A percentile compares a stretch with the other conserved stretches of the same genome.
phyloP scores from a whole-genome alignment of 2,113 vertebrate species.

The Hemiscyllium ocellatum region DNA sequence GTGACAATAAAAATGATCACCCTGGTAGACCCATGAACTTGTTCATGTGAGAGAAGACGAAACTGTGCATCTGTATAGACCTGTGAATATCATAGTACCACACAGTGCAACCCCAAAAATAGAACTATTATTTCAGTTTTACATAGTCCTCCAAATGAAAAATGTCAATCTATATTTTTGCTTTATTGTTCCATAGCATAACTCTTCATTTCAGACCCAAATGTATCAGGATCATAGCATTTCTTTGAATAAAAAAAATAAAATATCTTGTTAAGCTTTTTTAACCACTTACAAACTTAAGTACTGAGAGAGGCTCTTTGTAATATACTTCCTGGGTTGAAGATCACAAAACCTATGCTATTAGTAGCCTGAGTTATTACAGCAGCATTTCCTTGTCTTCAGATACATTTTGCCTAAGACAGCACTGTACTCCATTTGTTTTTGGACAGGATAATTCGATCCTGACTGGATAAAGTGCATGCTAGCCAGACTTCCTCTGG shows the following conservation, averaged over 20 bases:
- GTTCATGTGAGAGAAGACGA: background rate
- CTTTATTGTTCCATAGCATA: background rate
- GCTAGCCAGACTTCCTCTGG: background rate
- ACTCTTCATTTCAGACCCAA: background rate
- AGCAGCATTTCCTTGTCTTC: conserved; percentile 13
- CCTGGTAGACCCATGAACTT: too few species aligned
- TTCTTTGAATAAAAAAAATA: conserved; percentile 30
- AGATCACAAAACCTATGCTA: background rate
- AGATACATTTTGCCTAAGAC: background rate
- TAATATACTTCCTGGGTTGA: background rate
- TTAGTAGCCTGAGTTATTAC: conserved; percentile 11
- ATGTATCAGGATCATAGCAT: background rate
- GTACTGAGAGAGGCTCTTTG: background rate
- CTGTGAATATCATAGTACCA: background rate
- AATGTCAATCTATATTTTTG: background rate
- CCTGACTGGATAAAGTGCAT: conserved; percentile 12
- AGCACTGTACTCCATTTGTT: conserved; percentile 26
- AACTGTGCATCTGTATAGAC: background rate
- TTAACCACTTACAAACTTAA: conserved; percentile 1
- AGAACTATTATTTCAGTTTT: background rate
- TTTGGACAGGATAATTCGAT: background rate
- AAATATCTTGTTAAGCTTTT: background rate
- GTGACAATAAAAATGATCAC: background rate
- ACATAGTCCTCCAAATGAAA: background rate
- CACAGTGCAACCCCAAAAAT: background rate